Evolutionary conservation across 2,113 vertebrate genomes (phyloP).

Genomic region (Dolichallabes microphthalmus): DNA sequence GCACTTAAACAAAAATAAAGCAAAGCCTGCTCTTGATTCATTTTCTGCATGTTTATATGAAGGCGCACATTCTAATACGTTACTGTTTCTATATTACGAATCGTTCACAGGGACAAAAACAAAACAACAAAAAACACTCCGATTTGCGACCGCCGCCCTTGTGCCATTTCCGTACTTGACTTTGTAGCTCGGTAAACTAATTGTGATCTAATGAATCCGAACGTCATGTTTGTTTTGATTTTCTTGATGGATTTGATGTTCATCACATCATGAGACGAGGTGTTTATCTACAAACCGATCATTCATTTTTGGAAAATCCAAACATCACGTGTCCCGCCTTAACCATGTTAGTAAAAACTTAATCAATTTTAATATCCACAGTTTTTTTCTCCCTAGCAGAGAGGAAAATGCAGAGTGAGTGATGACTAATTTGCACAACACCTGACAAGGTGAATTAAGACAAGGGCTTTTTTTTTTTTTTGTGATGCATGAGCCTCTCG

Average conservation of each 20-base stretch:
- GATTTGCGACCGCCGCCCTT: not conserved
- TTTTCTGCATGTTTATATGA: not conserved
- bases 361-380: slow-evolving; percentile 52
- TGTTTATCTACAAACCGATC: not conserved
- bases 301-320: not conserved
- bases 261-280: not conserved
- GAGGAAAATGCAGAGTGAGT: slow-evolving; percentile 59
- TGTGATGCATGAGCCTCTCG: slow-evolving; percentile 75
- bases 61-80: not conserved
- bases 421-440: slow-evolving; percentile 68
- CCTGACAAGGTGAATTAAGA: slow-evolving; percentile 72
- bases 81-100: not conserved
- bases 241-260: not conserved
- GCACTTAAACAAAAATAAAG: not conserved
- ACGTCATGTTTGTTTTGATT: not conserved
- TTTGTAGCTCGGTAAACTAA: not conserved
- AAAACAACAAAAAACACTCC: not conserved
- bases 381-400: slow-evolving; percentile 53
- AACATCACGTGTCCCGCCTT: not conserved
- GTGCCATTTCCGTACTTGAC: not conserved
- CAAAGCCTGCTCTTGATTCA: not conserved
- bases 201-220: not conserved
- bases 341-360: slow-evolving; percentile 13
- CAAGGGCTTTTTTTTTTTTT: slow-evolving; percentile 65
- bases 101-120: not conserved